Evolutionary conservation across 2,797 vertebrate species (phyloP).

Genomic region (Nyctalus aviator): DNA sequence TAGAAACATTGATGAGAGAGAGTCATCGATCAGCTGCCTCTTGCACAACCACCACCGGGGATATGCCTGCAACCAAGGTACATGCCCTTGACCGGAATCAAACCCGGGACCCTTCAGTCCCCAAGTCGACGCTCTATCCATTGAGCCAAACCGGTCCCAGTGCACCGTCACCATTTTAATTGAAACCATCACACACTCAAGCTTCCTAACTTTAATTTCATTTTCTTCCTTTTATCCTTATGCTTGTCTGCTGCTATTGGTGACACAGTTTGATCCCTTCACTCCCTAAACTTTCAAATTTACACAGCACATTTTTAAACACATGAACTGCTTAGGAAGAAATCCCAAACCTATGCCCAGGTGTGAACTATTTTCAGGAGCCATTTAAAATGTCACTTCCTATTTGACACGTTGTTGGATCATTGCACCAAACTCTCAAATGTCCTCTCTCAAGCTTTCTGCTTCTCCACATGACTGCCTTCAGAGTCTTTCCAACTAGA

Average conservation of each 20-base stretch:
- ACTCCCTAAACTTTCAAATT: background rate
- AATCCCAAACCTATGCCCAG: background rate
- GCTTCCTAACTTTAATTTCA: background rate
- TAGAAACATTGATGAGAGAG: too few species aligned
- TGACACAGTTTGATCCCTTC: background rate
- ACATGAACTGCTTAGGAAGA: background rate
- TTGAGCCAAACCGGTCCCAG: too few species aligned
- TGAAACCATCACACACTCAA: background rate
- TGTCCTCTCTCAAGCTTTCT: background rate
- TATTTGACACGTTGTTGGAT: background rate
- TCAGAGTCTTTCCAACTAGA: background rate
- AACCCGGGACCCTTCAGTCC: too few species aligned
- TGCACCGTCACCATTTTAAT: background rate
- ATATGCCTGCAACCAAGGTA: too few species aligned
- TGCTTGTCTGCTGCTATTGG: too few species aligned
- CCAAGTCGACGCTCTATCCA: too few species aligned
- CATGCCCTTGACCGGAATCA: too few species aligned
- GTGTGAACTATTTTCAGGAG: background rate
- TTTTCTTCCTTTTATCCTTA: background rate
- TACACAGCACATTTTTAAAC: background rate
- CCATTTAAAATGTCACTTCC: background rate
- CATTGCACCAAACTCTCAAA: background rate
- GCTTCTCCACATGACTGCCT: background rate
- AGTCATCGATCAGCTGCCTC: too few species aligned
- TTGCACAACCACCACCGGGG: too few species aligned